Base-by-base conservation (phyloP, 2,888 invertebrate genomes). In the Augochlorella aurata region DNA sequence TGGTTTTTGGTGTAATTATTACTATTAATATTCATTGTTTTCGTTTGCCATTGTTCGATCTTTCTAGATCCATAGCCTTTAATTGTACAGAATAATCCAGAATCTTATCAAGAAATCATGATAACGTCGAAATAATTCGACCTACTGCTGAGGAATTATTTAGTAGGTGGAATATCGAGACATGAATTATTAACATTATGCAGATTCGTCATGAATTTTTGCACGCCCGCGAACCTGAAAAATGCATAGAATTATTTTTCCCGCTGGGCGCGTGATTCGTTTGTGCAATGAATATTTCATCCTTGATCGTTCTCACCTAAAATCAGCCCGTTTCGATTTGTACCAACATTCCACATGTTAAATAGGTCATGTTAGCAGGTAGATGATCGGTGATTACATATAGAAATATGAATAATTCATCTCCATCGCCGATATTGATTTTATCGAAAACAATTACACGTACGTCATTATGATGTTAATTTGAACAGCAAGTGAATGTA, bases 321-420 rank as follows among this genome's bases (percentile, higher is more conserved):
- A 38, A 63, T 63, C 18, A 63, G 29, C 9, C 38, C 9, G 9
- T 38, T 18, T 38, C 38, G 38, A 9, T 63, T 38, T 10, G 63
- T 16, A 16, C 10, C 38, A 38, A 29, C 38, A 18, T 29, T 16
- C 38, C 29, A 38, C 29, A 63, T 4, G 29, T 38, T 63, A 29
- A 58, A 14, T 10, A 18, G 63, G 29, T 63, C 63, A 38, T 63
- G 63, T 63, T 38, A 38, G 38, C 38, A 38, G 63, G 63, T 63
- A 63, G 18, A 63, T 38, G 63, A 63, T 63, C 63, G 63, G 38
- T 63, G 29, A 63, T 63, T 63, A 18, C 38, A 18, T 63, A 18
- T 12, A n/a, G 8, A 44, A 38, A 1, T 29, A n/a, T n/a, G 54
- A 54, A 54, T 70, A 44, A 54, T 54, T 29, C 29, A 70, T 44